A percentile compares a stretch with the other conserved stretches of the same genome.
phyloP scores from a whole-genome alignment of 2,888 invertebrate genomes.

The Gryllus longicercus region DNA sequence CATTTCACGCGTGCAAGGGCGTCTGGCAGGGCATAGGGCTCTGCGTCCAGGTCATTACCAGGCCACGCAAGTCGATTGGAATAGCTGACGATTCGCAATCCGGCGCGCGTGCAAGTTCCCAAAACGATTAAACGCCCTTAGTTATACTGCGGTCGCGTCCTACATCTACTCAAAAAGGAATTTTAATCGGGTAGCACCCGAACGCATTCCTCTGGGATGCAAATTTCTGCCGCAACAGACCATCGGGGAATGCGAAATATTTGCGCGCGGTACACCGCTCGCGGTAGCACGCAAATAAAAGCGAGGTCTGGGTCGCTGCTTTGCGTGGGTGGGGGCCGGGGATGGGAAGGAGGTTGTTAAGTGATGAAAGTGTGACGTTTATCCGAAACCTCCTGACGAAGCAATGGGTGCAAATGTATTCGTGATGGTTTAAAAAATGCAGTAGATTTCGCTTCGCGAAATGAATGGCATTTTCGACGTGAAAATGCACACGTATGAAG shows the following conservation, averaged over 20 bases:
- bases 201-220: neutral
- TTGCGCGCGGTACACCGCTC: neutral
- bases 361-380: neutral
- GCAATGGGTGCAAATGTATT: too few species aligned
- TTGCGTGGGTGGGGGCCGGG: neutral
- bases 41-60: neutral
- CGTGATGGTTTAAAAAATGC: too few species aligned
- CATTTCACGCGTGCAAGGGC: too few species aligned
- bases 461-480: too few species aligned
- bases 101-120: neutral
- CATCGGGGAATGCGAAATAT: neutral
- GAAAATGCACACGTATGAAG: too few species aligned
- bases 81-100: neutral
- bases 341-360: neutral
- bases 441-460: too few species aligned
- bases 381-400: too few species aligned
- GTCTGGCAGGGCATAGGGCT: too few species aligned
- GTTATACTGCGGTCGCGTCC: constrained; percentile 4
- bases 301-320: neutral
- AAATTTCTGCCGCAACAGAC: neutral
- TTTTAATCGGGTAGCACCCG: neutral
- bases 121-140: neutral
- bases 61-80: neutral
- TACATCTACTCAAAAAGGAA: neutral
- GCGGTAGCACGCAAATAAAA: neutral